Percentiles rank a stretch among this genome's conserved stretches.
These are phyloP conservation scores for Podocnemis expansa DNA, from an alignment of 2,113 vertebrate genomes.

Conservation along the genomic window DNA sequence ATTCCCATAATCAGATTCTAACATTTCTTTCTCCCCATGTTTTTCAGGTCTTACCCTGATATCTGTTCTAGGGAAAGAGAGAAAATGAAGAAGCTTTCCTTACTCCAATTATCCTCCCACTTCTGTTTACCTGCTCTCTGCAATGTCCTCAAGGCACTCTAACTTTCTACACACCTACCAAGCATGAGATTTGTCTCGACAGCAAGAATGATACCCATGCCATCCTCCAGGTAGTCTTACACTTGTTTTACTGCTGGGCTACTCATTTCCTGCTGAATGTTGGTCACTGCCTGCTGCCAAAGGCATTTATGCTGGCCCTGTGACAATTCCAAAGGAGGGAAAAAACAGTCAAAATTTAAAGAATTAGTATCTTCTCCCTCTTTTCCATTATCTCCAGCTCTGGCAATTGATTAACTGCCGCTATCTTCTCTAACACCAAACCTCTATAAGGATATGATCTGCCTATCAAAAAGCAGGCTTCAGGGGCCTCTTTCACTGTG, in stretches of 20 bases:
- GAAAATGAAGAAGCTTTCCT: background rate
- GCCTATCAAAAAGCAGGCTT: background rate
- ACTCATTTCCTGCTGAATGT: background rate
- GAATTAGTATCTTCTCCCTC: background rate
- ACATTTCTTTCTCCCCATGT: background rate
- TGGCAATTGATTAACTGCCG: background rate
- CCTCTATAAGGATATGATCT: background rate
- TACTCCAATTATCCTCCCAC: background rate
- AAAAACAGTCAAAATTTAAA: constrained; percentile 20
- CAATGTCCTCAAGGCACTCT: background rate
- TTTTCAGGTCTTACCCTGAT: background rate
- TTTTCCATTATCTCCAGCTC: background rate
- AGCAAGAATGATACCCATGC: background rate
- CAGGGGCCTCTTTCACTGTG: background rate
- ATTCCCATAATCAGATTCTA: background rate
- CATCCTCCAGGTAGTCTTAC: background rate
- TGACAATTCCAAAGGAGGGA: background rate
- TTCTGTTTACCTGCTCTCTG: background rate
- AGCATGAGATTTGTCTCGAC: background rate
- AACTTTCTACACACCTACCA: background rate
- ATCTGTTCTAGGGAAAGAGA: no score
- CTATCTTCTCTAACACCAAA: background rate
- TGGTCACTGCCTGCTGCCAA: background rate
- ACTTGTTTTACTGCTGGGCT: constrained; percentile 17
- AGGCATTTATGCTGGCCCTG: background rate